Evolutionary conservation across 2,113 vertebrate genomes (phyloP), one percentile per base, ranked within the genome.

Genomic region (Tonatia bakeri): DNA sequence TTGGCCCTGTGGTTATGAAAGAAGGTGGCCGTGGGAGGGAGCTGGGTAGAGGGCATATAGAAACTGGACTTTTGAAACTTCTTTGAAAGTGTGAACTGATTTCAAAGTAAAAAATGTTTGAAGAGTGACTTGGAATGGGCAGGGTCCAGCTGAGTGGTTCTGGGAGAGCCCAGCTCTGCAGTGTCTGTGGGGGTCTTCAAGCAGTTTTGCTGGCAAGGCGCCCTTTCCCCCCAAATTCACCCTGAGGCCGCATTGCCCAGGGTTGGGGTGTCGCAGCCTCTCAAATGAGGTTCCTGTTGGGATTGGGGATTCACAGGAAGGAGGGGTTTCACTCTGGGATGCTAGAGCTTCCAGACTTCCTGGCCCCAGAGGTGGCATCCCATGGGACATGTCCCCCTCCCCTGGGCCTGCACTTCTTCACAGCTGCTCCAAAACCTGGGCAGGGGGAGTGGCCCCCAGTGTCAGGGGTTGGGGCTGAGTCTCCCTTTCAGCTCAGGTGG

Each of bases 171-270:
- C 69, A 40, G 69, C 20, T 14, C 5, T 2, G 1, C 54, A 20
- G 54, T 0, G 20, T 7, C 54, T 20, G 1, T 36, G 73, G 84
- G 26, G 26, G 19, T 54, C 84, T 56, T 56, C 36, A 3, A 31
- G 40, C 45, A 5, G 12, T 61, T n/a, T 20, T 13, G 2, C 19
- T 31, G 31, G 31, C 31, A 16, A 28, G 45, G 38, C 16, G 16
- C 16, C 26, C 9, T 3, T 7, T 17, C 22, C 4, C 4, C 2
- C 9, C 0, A 5, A 10, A 7, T 36, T 31, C 26, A 0, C 13
- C 2, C 70, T 14, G 0, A 19, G 16, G 10, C 69, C 28, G 33
- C 33, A 9, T 7, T 7, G 17, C 54, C 45, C 40, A 16, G 38
- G 43, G 17, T 22, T 4, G 24, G 4, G 56, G 59, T 20, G 61